Evolutionary conservation across 2,888 invertebrate genomes (phyloP).

Genomic region (Bembecia ichneumoniformis): DNA sequence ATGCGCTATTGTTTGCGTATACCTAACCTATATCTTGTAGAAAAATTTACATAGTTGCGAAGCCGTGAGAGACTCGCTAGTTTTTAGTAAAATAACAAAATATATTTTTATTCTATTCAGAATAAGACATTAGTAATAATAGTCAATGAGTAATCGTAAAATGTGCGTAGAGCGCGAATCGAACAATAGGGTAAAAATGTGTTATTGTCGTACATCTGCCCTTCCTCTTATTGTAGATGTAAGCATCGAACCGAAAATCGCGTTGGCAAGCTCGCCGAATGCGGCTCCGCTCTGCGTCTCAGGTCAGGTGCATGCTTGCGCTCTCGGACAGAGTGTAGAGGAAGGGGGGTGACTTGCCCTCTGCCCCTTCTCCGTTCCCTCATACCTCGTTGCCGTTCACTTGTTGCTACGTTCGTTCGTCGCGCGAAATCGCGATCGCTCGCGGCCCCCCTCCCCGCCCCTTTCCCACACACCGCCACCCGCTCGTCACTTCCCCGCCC

Average conservation of each 20-base stretch:
- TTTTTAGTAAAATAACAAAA: too few relatives aligned
- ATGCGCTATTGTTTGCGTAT: too few relatives aligned
- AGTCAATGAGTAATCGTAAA: too few relatives aligned
- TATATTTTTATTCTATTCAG: too few relatives aligned
- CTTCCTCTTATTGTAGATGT: constrained; percentile 36
- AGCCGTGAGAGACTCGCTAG: too few relatives aligned
- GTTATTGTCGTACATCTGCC: constrained; percentile 41
- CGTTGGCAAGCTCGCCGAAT: constrained; percentile 21
- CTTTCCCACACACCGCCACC: constrained; percentile 12
- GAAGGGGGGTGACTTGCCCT: constrained; percentile 32
- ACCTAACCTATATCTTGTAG: too few relatives aligned
- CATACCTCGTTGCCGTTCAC: constrained; percentile 59
- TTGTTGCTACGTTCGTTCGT: constrained; percentile 55
- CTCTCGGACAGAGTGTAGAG: constrained; percentile 53
- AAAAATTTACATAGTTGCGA: too few relatives aligned
- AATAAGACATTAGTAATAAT: too few relatives aligned
- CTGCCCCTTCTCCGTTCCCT: constrained; percentile 25
- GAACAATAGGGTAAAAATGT: too few relatives aligned
- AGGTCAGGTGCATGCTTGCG: constrained; percentile 7
- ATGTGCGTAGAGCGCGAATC: too few relatives aligned
- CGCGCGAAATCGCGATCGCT: constrained; percentile 47
- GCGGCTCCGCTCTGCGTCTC: constrained; percentile 12
- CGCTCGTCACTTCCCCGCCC: constrained; percentile 56
- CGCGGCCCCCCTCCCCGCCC: constrained; percentile 40
- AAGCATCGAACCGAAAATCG: constrained; percentile 19